phyloP scores from a whole-genome alignment of 2,888 invertebrate species.

The Dasysyrphus albostriatus region DNA sequence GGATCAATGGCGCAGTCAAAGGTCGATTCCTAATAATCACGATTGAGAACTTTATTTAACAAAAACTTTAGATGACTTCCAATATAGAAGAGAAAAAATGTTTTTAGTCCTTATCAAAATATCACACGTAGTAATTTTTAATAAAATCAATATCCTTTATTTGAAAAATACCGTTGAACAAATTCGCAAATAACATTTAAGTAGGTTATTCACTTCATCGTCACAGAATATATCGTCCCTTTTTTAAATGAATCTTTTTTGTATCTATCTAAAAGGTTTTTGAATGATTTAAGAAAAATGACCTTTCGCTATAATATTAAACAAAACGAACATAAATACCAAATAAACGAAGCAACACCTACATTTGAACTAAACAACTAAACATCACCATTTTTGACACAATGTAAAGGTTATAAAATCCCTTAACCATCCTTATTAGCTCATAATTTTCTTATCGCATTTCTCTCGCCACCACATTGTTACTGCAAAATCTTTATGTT shows the following conservation, averaged over 20 bases:
- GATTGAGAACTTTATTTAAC: too few relatives aligned
- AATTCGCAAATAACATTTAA: too few relatives aligned
- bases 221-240: background rate
- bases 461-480: conserved; percentile 27
- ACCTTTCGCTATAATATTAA: background rate
- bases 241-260: background rate
- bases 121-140: too few relatives aligned
- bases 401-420: conserved; percentile 9
- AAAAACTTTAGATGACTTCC: too few relatives aligned
- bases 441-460: conserved; percentile 48
- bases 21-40: too few relatives aligned
- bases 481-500: conserved; percentile 16
- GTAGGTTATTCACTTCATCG: too few relatives aligned
- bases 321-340: background rate
- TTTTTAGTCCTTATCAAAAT: too few relatives aligned
- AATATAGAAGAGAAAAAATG: too few relatives aligned
- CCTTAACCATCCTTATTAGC: conserved; percentile 34
- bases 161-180: too few relatives aligned
- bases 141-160: too few relatives aligned
- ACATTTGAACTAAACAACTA: background rate
- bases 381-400: background rate
- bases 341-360: background rate
- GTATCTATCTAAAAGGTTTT: background rate
- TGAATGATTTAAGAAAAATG: background rate
- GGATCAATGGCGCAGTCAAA: too few relatives aligned